Conservation (phyloP, 2,888 invertebrate genomes). For the Athripsodes cinereus region DNA sequence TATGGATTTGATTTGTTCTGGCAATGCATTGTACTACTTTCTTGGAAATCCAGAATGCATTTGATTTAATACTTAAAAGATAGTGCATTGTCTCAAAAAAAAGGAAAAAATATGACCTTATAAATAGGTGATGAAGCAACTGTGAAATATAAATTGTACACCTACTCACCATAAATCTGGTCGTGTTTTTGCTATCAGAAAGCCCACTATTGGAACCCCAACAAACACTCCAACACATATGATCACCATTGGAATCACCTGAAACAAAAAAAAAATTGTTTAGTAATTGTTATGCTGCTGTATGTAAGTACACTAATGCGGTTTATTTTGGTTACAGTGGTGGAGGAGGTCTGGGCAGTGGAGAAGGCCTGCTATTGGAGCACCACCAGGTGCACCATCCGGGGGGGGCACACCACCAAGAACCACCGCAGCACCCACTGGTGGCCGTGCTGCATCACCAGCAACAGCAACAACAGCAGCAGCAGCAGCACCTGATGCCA, state of each 20-base stretch:
- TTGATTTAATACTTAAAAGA: too few relatives aligned
- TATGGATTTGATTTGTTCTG: too few relatives aligned
- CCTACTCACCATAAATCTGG: slow-evolving; percentile 8
- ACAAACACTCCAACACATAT: slow-evolving; percentile 29
- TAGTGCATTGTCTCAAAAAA: too few relatives aligned
- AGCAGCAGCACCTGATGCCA: slow-evolving; percentile 34
- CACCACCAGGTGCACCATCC: slow-evolving; percentile 30
- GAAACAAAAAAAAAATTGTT: background rate
- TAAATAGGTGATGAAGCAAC: too few relatives aligned
- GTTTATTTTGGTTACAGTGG: slow-evolving; percentile 39
- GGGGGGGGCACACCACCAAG: slow-evolving; percentile 34
- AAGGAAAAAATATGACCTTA: too few relatives aligned
- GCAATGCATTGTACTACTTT: too few relatives aligned
- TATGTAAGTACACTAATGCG: background rate
- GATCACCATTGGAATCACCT: slow-evolving; percentile 16
- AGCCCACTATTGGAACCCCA: slow-evolving; percentile 22
- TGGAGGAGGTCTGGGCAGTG: slow-evolving; percentile 41
- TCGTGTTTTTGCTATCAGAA: background rate
- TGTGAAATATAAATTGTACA: too few relatives aligned
- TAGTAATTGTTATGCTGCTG: background rate
- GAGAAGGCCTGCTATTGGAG: slow-evolving; percentile 44
- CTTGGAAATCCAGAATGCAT: too few relatives aligned
- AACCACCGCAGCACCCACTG: slow-evolving; percentile 35
- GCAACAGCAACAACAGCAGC: slow-evolving; percentile 33
- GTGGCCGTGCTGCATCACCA: slow-evolving; percentile 36